phyloP scores from a whole-genome alignment of 1,140 invertebrate species.

The Cheumatopsyche charites region DNA sequence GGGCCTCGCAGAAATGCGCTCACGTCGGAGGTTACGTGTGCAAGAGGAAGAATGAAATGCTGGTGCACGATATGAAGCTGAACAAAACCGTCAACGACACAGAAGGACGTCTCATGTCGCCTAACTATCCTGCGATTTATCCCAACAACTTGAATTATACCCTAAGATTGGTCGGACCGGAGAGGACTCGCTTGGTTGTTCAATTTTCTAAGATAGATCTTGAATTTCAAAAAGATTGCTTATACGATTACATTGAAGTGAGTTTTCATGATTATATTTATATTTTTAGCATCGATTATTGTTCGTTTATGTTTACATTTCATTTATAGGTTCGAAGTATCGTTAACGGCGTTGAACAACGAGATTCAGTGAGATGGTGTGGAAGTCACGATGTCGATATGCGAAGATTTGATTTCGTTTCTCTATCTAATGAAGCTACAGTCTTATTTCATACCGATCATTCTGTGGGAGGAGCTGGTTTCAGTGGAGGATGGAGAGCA shows the following conservation, averaged over 20 bases:
- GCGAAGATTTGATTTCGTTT: constrained; percentile 66
- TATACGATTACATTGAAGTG: constrained; percentile 76
- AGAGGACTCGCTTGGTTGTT: constrained; percentile 67
- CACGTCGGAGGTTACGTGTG: constrained; percentile 71
- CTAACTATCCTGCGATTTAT: constrained; percentile 70
- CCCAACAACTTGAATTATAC: constrained; percentile 72
- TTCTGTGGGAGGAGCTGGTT: constrained; percentile 69
- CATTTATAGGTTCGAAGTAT: constrained; percentile 37
- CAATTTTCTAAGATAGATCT: constrained; percentile 71
- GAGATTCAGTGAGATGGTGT: constrained; percentile 61
- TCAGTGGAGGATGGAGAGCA: constrained; percentile 68
- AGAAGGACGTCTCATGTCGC: constrained; percentile 63
- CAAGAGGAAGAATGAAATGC: constrained; percentile 55
- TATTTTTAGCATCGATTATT: background rate
- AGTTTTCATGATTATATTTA: background rate
- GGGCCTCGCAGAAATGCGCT: constrained; percentile 64
- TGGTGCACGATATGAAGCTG: constrained; percentile 51
- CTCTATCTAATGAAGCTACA: constrained; percentile 63
- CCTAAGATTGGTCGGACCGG: constrained; percentile 65
- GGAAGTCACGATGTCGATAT: constrained; percentile 63
- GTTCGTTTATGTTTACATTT: background rate
- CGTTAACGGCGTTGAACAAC: constrained; percentile 49
- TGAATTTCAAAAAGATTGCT: constrained; percentile 74
- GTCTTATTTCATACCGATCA: constrained; percentile 75
- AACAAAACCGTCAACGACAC: constrained; percentile 56